Evolutionary conservation across 2,797 vertebrate genomes (phyloP).

Genomic region (Knipowitschia caucasica): DNA sequence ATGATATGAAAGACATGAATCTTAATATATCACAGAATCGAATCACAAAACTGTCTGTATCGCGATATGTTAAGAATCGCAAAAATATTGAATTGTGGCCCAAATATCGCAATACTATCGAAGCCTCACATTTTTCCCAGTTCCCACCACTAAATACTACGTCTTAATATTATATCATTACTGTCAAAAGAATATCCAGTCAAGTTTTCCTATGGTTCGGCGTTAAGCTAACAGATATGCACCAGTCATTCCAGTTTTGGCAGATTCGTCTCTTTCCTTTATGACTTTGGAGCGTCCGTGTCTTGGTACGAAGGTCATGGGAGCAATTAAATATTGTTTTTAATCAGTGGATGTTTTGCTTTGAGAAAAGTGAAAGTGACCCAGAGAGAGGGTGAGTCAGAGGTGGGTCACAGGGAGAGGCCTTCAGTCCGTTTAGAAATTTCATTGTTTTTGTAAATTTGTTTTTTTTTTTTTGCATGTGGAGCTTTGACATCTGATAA

Average conservation of each 20-base stretch:
- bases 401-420: background rate
- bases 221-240: conserved; percentile 84
- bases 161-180: conserved; percentile 69
- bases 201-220: conserved; percentile 91
- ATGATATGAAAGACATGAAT: no score
- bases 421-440: no score
- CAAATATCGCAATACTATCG: no score
- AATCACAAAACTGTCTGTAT: no score
- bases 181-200: conserved; percentile 96
- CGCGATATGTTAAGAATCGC: no score
- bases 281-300: conserved; percentile 34
- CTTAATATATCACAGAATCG: no score
- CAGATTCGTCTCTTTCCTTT: conserved; percentile 71
- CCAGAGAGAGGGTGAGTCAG: background rate
- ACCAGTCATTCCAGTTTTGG: conserved; percentile 96
- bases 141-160: no score
- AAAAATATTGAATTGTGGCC: no score
- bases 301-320: conserved; percentile 29
- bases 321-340: conserved; percentile 15
- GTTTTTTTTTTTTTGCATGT: no score
- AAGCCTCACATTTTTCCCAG: no score
- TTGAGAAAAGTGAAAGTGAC: conserved; percentile 16
- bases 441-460: no score
- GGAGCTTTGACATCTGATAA: no score
- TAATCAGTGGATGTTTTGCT: conserved; percentile 9